Evolutionary conservation across 2,113 vertebrate species (phyloP), one percentile per base, ranked within the genome.

Genomic region (Colinus virginianus): DNA sequence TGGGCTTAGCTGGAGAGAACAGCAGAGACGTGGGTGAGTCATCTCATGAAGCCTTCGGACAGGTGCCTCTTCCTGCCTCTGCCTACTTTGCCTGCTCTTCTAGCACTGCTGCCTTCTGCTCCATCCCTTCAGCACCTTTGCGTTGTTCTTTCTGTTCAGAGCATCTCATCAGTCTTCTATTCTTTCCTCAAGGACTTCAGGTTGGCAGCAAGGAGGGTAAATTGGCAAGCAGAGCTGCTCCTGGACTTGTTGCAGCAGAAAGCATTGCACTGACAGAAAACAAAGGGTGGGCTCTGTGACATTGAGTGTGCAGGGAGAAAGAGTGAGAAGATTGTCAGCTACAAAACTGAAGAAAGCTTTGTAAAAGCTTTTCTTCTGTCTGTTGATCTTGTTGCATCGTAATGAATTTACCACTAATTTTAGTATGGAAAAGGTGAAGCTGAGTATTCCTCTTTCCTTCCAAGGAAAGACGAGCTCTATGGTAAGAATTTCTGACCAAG

Each of bases 1-100:
- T 5, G 46, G 77, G 82, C 81, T 67, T 30, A 87, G 68, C 51
- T 93, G 88, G 61, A 76, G 64, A 70, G 83, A 46, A 81, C 75
- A 93, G 10, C 69, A 46, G 84, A 58, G 8, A 30, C 7, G 36
- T 7, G 46, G 55, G 94, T 96, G 94, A 90, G 95, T 96, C 93
- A 92, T 12, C 19, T 88, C 64, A 6, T 68, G 67, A 10, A 49
- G 75, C 55, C 79, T 78, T 80, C 70, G 21, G 82, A 87, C 91
- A 94, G 82, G 87, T 92, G 83, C 34, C 25, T 83, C 58, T 78
- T 43, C 81, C 79, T 75, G 83, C 34, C 23, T 85, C 53, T 78
- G 51, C 81, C 79, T 75, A 74, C 46, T 43, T 51, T 56, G 56
- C 64, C 75, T 76, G 25, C 19, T 79, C 66, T 42, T 34, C 55